Evolutionary conservation across 2,113 vertebrate species (phyloP), one percentile per base, ranked within the genome.

Genomic region (Anarhynchus alexandrinus): DNA sequence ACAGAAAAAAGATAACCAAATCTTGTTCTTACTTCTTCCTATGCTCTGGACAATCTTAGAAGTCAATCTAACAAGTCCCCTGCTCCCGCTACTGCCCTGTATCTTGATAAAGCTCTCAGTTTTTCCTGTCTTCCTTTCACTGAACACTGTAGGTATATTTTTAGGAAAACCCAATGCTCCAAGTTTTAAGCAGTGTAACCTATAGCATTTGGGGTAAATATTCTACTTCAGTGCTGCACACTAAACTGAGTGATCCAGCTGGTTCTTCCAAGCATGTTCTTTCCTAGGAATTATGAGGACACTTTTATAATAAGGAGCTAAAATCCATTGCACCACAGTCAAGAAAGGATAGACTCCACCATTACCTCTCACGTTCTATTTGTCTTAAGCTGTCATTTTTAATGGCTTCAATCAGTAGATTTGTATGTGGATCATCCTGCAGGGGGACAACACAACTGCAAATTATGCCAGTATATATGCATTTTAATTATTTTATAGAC

Each of bases 331-430:
- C 61, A 93, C 0, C 34, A 64, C 3, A 76, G 27, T 34, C 40
- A 85, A 85, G 43, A 79, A 74, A 64, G 43, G 72, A 65, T 1
- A 82, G 47, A 70, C 7, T 73, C 23, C 40, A 94, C n/a, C n/a
- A 84, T 97, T 98, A 99, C 99, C 99, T 98, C 72, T 99, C 99
- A 97, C 97, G 96, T 95, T 99, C 99, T 98, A 99, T 99, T 98
- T 99, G 98, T 89, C 99, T 98, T 83, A 99, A 98, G 78, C 97
- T 98, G 98, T 99, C 99, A 54, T 99, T 99, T 98, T 99, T 99
- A 92, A 99, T 99, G 76, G 99, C 99, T 97, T 99, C 99, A 21
- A 98, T 98, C 58, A 99, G 96, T 97, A 99, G 97, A 70, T 98
- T 99, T 7, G 98, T 97, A 90, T 98, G 98, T 51, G 99, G 94